Conservation (phyloP, 1,140 invertebrate species). For the Cydia fagiglandana region DNA sequence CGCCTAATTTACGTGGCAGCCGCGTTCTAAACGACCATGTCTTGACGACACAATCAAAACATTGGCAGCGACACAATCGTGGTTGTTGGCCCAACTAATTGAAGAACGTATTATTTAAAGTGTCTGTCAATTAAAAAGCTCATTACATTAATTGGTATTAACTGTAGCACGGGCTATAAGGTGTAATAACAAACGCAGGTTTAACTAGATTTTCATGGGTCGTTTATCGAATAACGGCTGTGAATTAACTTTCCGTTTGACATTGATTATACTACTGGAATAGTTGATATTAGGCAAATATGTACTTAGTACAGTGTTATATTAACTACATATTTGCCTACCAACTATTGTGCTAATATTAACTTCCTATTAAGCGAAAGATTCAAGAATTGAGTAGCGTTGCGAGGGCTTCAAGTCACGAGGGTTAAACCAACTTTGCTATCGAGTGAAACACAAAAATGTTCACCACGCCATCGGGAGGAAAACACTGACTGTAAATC, state of each 20-base stretch:
- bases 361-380: too few species aligned
- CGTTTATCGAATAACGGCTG: background rate
- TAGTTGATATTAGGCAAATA: too few species aligned
- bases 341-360: too few species aligned
- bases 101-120: conserved; percentile 20
- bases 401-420: too few species aligned
- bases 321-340: too few species aligned
- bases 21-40: background rate
- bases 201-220: conserved; percentile 13
- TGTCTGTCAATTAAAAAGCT: conserved; percentile 22
- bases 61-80: conserved; percentile 9
- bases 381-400: too few species aligned
- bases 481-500: too few species aligned
- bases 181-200: background rate
- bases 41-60: conserved; percentile 20
- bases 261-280: background rate
- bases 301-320: too few species aligned
- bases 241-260: background rate
- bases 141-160: conserved; percentile 9
- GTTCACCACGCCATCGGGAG: too few species aligned
- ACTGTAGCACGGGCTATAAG: conserved; percentile 16
- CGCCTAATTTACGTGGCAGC: background rate
- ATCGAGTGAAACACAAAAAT: too few species aligned
- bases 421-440: too few species aligned
- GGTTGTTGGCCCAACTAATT: conserved; percentile 1